A percentile compares a stretch with the other conserved stretches of the same genome.
Evolutionary conservation across 1,140 invertebrate genomes (phyloP).

Genomic region (Eumaeus atala): DNA sequence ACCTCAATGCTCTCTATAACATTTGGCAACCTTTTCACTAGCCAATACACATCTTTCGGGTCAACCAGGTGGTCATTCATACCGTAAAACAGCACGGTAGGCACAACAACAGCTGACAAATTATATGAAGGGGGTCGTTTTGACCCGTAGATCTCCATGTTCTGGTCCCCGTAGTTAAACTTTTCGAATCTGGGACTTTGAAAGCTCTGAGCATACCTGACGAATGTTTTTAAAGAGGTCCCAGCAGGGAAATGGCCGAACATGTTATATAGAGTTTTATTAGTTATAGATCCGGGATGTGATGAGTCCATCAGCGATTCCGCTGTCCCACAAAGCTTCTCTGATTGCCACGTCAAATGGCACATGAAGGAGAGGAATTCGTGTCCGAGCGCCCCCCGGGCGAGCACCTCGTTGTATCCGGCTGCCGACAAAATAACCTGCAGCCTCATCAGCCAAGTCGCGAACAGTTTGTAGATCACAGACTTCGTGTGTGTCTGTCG

Average conservation of each 20-base stretch:
- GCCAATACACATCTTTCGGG: constrained; percentile 43
- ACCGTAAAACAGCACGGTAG: constrained; percentile 50
- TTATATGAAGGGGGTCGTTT: constrained; percentile 69
- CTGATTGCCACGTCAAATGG: constrained; percentile 24
- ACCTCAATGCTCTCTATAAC: constrained; percentile 39
- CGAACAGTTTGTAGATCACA: constrained; percentile 22
- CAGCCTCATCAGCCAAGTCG: constrained; percentile 17
- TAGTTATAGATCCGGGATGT: constrained; percentile 38
- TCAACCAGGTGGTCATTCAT: constrained; percentile 51
- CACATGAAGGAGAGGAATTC: constrained; percentile 37
- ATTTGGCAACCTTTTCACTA: constrained; percentile 38
- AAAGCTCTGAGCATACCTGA: constrained; percentile 76
- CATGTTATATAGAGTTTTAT: constrained; percentile 27
- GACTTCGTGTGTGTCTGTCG: constrained; percentile 40
- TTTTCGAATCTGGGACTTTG: constrained; percentile 53
- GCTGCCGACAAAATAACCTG: constrained; percentile 22
- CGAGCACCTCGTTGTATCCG: constrained; percentile 35
- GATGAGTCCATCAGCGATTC: constrained; percentile 27
- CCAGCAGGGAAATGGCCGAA: constrained; percentile 83
- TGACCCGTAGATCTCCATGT: constrained; percentile 68
- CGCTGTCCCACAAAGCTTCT: constrained; percentile 24
- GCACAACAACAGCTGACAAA: constrained; percentile 67
- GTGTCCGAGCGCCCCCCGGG: constrained; percentile 32
- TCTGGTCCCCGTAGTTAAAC: constrained; percentile 73
- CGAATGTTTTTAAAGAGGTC: constrained; percentile 80